Evolutionary conservation across 2,888 invertebrate species (phyloP).

Genomic region (Spodoptera littoralis): DNA sequence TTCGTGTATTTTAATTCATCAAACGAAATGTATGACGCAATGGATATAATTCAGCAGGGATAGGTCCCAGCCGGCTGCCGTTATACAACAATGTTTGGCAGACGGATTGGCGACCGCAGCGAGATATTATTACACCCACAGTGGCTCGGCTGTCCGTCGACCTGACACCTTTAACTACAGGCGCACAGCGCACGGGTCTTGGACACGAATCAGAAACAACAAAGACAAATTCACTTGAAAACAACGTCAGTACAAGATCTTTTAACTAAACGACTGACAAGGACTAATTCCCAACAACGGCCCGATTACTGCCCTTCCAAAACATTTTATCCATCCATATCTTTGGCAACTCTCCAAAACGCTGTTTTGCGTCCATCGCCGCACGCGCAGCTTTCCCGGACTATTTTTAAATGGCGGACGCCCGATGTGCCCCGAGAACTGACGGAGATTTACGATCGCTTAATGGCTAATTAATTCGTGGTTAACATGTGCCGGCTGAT

Average conservation of each 20-base stretch:
- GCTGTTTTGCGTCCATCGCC: constrained; percentile 70
- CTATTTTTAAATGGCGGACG: constrained; percentile 65
- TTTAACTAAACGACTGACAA: constrained; percentile 34
- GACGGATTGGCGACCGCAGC: constrained; percentile 38
- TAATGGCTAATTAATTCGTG: constrained; percentile 72
- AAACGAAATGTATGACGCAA: neutral
- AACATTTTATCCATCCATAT: constrained; percentile 54
- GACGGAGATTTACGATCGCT: constrained; percentile 69
- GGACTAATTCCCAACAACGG: constrained; percentile 44
- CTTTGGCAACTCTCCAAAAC: constrained; percentile 66
- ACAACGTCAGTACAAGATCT: constrained; percentile 18
- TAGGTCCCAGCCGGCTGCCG: constrained; percentile 1
- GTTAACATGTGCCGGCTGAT: constrained; percentile 61
- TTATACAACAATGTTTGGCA: constrained; percentile 36
- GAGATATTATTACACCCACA: constrained; percentile 35
- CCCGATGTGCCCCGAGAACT: constrained; percentile 60
- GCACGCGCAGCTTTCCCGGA: constrained; percentile 59
- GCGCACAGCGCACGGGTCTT: constrained; percentile 18
- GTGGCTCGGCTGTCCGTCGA: constrained; percentile 26
- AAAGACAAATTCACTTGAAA: constrained; percentile 15
- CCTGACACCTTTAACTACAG: constrained; percentile 28
- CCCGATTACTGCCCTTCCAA: constrained; percentile 48
- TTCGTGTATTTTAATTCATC: constrained; percentile 19
- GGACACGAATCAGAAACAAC: constrained; percentile 9
- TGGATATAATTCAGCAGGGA: constrained; percentile 1